Evolutionary conservation across 2,888 invertebrate species (phyloP).

Genomic region (Crocallis elinguaria): DNA sequence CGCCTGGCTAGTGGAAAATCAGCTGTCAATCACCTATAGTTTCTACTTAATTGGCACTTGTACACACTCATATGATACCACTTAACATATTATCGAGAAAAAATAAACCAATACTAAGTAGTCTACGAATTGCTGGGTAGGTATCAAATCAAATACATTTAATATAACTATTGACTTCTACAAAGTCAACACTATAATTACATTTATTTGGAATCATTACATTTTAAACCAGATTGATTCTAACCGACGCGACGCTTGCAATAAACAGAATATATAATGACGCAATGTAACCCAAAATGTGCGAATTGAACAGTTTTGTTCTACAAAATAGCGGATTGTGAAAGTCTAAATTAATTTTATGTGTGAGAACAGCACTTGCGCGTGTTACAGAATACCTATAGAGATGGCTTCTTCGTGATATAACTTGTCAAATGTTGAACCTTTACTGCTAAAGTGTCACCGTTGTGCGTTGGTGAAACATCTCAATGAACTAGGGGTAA

Average conservation of each 20-base stretch:
- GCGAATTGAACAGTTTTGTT: conserved; percentile 32
- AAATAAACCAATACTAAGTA: no score
- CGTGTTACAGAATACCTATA: conserved; percentile 6
- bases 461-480: not conserved
- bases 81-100: no score
- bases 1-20: no score
- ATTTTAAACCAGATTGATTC: conserved; percentile 10
- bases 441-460: not conserved
- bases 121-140: no score
- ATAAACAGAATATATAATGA: conserved; percentile 13
- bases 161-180: not conserved
- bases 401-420: conserved; percentile 3
- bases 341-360: conserved; percentile 33
- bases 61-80: no score
- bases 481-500: not conserved
- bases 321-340: conserved; percentile 32
- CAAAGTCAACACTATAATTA: not conserved
- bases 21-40: no score
- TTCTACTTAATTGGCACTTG: no score
- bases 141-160: no score
- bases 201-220: not conserved
- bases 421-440: not conserved
- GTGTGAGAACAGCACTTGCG: conserved; percentile 29
- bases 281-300: conserved; percentile 28
- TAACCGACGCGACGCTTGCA: conserved; percentile 16